Evolutionary conservation across 2,113 vertebrate species (phyloP), one percentile per base, ranked within the genome.

Genomic region (Turnix velox): DNA sequence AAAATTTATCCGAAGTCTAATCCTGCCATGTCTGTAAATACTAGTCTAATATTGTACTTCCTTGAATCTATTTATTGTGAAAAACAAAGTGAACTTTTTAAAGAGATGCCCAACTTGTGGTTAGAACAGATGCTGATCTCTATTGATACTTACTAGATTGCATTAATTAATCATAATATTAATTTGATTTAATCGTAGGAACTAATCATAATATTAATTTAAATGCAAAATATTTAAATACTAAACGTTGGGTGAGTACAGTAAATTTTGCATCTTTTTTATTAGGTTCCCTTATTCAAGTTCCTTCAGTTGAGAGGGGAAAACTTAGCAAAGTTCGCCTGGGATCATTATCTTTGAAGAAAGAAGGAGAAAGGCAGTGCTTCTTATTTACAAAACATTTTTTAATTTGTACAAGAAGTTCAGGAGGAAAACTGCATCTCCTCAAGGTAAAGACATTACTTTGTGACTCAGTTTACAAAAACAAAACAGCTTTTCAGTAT

Each of bases 361-460:
- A 99, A 96, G 99, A 99, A 98, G 99, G 99, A 83, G 99, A 99
- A 94, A 98, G 99, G 33, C 99, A 99, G 92, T 99, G 99, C 95
- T 99, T 99, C 97, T 98, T 99, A 87, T 99, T 99, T 95, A 99
- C 99, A 92, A 99, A 99, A 87, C 99, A 99, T 97, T 99, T 99
- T 84, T 98, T 99, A 63, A 98, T 99, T 94, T 99, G 99, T 96
- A 99, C 99, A 18, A 98, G 99, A 95, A 99, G 99, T 97, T 99
- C 99, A 22, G 99, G 99, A 87, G 99, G 99, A 90, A 99, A 99
- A 93, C 97, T 99, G 45, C 99, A 99, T 97, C 98, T 99, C 59
- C 99, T 99, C 45, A 99, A 99, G 98, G 99, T 99, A 98, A 72
- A 77, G 54, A 51, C 43, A 93, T 94, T 39, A 71, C 18, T 31